Evolutionary conservation across 2,888 invertebrate genomes (phyloP), one percentile per base, ranked within the genome.

Genomic region (Parnassius glacialis): DNA sequence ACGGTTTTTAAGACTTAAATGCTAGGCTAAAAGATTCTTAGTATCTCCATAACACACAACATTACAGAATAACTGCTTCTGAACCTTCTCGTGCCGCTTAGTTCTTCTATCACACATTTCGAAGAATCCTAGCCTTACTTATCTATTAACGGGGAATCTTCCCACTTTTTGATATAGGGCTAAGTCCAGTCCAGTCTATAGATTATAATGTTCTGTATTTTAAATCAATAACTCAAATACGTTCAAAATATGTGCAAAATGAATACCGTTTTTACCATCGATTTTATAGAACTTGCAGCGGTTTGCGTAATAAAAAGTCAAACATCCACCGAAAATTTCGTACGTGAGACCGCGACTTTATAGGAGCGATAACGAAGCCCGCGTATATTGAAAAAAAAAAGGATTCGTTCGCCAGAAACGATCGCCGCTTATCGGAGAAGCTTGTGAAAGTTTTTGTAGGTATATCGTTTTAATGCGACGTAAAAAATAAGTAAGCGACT

Each of bases 281-380:
- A 56, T 47, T 61, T 56, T 51, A 12, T 48, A 52, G 50, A 51
- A 54, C 43, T 45, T 51, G 52, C 41, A 55, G 50, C 50, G 59
- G 55, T 56, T 52, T 43, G 55, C 51, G 16, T 52, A 56, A 59
- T 60, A 57, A 11, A 20, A 59, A 56, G 60, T 10, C 34, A 52
- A 52, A 64, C 13, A 25, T 43, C 60, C 3, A 51, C 54, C 13
- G 57, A 50, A 16, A 43, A 57, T 64, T 58, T 44, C 51, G 55
- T 63, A 42, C 59, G 52, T 63, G 63, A 52, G 59, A 52, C 60
- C 71, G 73, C 73, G 80, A 80, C 80, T 84, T 84, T 83, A 83
- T 80, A 80, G 78, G 68, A 55, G 70, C 78, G 81, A 81, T 84
- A 84, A 80, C 83, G 80, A 80, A 83, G 76, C 78, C 68, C 59